Conservation (phyloP, 2,888 invertebrate species). For the Clusia tigrina region DNA sequence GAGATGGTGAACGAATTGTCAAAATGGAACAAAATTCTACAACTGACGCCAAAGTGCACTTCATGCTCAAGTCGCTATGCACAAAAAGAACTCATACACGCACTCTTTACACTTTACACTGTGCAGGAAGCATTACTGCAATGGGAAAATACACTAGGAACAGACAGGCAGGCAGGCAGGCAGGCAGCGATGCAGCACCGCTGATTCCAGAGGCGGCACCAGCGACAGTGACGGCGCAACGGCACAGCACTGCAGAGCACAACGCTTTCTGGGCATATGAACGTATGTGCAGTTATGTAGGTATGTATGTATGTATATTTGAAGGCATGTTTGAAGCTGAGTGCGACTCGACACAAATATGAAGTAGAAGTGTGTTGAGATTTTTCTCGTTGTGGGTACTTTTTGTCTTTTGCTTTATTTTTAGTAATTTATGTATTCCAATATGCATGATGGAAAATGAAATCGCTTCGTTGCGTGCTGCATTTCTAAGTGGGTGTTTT, state of each 20-base stretch:
- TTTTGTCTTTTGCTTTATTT: conserved; percentile 1
- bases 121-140: conserved; percentile 1
- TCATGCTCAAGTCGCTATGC: conserved; percentile 31
- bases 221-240: too few relatives aligned
- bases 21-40: conserved; percentile 32
- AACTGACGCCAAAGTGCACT: conserved; percentile 34
- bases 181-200: too few relatives aligned
- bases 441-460: background rate
- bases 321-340: background rate
- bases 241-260: background rate
- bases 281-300: background rate
- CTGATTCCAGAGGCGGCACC: too few relatives aligned
- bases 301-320: background rate
- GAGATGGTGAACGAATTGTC: conserved; percentile 30
- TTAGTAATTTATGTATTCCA: conserved; percentile 4
- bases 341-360: conserved; percentile 10
- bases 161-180: too few relatives aligned
- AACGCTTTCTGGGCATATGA: background rate
- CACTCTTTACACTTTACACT: conserved; percentile 3
- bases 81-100: conserved; percentile 6
- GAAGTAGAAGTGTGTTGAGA: background rate
- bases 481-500: conserved; percentile 7
- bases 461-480: conserved; percentile 5
- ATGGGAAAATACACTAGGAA: background rate
- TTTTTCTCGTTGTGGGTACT: conserved; percentile 2